These are phyloP conservation scores for Drosophila demipolita DNA, from an alignment of 2,888 invertebrate genomes.

Conservation along the genomic window DNA sequence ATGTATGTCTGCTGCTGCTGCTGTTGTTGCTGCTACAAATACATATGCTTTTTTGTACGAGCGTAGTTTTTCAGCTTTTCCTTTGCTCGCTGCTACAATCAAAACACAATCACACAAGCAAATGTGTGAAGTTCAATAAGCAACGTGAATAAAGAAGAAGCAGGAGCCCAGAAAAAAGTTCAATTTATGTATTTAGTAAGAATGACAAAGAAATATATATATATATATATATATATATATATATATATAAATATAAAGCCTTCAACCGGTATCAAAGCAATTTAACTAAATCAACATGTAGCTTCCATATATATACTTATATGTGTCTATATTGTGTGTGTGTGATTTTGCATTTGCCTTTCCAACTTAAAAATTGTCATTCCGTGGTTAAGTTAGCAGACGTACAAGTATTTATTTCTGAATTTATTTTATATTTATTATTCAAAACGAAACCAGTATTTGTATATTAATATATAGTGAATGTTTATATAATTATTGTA, in stretches of 20 bases:
- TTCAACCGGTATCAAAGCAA: slow-evolving; percentile 6
- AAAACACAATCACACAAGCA: slow-evolving; percentile 8
- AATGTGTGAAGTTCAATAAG: background rate
- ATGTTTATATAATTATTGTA: background rate
- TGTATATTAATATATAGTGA: background rate
- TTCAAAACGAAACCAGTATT: background rate
- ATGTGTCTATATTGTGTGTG: background rate
- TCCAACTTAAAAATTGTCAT: background rate
- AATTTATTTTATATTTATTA: background rate
- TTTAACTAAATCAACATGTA: background rate
- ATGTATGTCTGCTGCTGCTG: slow-evolving; percentile 34
- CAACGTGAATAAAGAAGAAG: background rate
- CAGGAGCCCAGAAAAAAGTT: background rate
- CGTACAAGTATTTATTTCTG: background rate
- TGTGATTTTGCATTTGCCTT: slow-evolving; percentile 10
- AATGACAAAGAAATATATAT: background rate
- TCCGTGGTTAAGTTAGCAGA: slow-evolving; percentile 12
- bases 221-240: background rate
- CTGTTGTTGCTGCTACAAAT: background rate
- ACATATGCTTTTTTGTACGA: slow-evolving; percentile 15
- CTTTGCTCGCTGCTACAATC: slow-evolving; percentile 8
- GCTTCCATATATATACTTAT: background rate
- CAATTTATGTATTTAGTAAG: background rate
- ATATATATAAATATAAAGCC: background rate
- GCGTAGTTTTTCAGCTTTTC: slow-evolving; percentile 42